These are phyloP conservation scores for Thunnus thynnus DNA, from an alignment of 2,113 vertebrate genomes.

Conservation along the genomic window DNA sequence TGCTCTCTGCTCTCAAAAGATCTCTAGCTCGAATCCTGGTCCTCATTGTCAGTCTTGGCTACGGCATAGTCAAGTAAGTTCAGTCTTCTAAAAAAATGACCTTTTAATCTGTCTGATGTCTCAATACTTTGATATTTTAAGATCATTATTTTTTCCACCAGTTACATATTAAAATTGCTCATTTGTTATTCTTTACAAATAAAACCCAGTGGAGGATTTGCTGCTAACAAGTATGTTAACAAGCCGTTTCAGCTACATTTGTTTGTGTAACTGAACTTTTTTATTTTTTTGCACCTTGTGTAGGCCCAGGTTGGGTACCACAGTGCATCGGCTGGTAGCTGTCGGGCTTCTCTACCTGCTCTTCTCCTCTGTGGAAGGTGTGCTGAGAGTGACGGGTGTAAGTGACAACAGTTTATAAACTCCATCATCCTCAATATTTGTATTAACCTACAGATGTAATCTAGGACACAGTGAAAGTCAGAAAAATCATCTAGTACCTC, in stretches of 20 bases:
- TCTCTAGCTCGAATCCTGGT: constrained; percentile 94
- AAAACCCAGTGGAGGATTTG: neutral
- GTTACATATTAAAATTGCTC: neutral
- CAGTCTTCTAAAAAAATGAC: neutral
- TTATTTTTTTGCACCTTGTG: neutral
- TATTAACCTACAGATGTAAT: too few species aligned
- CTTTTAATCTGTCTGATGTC: neutral
- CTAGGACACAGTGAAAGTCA: neutral
- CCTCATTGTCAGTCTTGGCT: constrained; percentile 96
- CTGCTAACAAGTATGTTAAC: neutral
- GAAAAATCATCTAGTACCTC: too few species aligned
- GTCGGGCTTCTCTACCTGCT: constrained; percentile 94
- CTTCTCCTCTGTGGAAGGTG: constrained; percentile 96
- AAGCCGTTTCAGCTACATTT: neutral
- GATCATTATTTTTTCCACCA: neutral
- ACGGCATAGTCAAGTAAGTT: constrained; percentile 96
- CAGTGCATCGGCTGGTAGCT: constrained; percentile 92
- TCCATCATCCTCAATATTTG: neutral
- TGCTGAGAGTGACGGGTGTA: constrained; percentile 95
- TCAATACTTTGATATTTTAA: neutral
- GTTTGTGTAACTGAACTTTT: neutral
- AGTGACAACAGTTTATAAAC: constrained; percentile 73
- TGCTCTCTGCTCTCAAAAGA: constrained; percentile 94
- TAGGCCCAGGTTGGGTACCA: constrained; percentile 94
- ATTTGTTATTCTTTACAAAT: neutral